Evolutionary conservation across 1,140 invertebrate species (phyloP).

Genomic region (Colletes gigas): DNA sequence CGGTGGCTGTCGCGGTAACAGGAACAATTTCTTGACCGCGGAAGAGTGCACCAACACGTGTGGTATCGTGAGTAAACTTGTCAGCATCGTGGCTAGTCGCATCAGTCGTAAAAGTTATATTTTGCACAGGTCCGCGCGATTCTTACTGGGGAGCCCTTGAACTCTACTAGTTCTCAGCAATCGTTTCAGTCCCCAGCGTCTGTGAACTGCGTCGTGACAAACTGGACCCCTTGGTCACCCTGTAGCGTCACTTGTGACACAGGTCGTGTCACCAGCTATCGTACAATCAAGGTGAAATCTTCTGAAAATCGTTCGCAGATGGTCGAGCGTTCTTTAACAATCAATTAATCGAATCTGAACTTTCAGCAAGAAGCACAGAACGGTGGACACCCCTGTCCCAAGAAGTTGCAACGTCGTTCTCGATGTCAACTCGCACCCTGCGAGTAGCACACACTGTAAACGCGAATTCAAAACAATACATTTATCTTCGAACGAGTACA

Average conservation of each 20-base stretch:
- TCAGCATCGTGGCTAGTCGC: too few species aligned
- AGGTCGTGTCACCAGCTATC: conserved; percentile 83
- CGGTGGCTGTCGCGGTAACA: conserved; percentile 94
- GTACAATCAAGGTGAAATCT: conserved; percentile 83
- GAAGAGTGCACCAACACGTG: conserved; percentile 91
- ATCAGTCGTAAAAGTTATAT: not conserved
- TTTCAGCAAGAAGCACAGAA: conserved; percentile 83
- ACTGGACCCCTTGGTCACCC: conserved; percentile 88
- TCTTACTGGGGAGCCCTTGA: conserved; percentile 47
- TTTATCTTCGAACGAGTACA: not conserved
- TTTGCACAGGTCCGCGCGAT: conserved; percentile 54
- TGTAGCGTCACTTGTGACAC: conserved; percentile 88
- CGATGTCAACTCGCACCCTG: conserved; percentile 79
- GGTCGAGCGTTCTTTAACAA: not conserved
- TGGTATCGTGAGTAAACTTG: conserved; percentile 77
- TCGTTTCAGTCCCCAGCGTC: conserved; percentile 40
- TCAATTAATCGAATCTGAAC: conserved; percentile 54
- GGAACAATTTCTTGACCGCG: conserved; percentile 91
- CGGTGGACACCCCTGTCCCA: conserved; percentile 87
- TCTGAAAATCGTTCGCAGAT: not conserved
- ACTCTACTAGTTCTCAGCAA: not conserved
- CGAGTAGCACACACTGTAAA: conserved; percentile 45
- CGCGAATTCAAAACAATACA: too few species aligned
- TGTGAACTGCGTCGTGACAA: conserved; percentile 86
- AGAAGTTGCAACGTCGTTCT: conserved; percentile 80